phyloP scores from a whole-genome alignment of 2,113 vertebrate genomes.

The Hypocryptadius cinnamomeus region DNA sequence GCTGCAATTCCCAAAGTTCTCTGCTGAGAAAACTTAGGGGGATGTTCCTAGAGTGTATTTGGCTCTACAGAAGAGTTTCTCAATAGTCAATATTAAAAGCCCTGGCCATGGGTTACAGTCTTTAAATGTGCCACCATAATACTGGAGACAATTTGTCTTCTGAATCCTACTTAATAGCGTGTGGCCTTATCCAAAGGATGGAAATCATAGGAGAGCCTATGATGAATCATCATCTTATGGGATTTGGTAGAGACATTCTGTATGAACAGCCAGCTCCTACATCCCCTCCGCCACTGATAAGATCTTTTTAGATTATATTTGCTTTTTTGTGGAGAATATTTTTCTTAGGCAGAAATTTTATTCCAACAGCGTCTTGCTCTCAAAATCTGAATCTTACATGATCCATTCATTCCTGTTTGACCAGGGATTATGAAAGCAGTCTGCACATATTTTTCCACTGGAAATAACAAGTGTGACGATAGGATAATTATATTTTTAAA shows the following conservation, averaged over 20 bases:
- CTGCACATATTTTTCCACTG: neutral
- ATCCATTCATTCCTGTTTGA: neutral
- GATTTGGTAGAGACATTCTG: neutral
- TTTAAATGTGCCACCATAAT: neutral
- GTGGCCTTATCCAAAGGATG: neutral
- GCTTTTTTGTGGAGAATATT: neutral
- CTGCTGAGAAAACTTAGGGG: neutral
- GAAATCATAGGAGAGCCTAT: no score
- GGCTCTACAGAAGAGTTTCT: neutral
- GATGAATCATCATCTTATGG: neutral
- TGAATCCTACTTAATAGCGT: neutral
- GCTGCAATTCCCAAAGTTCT: neutral
- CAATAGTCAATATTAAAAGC: neutral
- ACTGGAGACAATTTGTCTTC: neutral
- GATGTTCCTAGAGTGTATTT: neutral
- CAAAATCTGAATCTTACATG: neutral
- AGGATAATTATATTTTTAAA: neutral
- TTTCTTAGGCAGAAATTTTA: neutral
- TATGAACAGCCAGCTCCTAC: neutral
- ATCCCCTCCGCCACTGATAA: neutral
- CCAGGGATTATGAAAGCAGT: neutral
- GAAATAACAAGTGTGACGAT: neutral
- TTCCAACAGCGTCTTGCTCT: neutral
- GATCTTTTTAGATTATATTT: neutral
- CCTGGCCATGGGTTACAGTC: neutral